A percentile compares a stretch with the other conserved stretches of the same genome.
Evolutionary conservation across 2,888 invertebrate genomes (phyloP).

Genomic region (Amphipoea oculea): DNA sequence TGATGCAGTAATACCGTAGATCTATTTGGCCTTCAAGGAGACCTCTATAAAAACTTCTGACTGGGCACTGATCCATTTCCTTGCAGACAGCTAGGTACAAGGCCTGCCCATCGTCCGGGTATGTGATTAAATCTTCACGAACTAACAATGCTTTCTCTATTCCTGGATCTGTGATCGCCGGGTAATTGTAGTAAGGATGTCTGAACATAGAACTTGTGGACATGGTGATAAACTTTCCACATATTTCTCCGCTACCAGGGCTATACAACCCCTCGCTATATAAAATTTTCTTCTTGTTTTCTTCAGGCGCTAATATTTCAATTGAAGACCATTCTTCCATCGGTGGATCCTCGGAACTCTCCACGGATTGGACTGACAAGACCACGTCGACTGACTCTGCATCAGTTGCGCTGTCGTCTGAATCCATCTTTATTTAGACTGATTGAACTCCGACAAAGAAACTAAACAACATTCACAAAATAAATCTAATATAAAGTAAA

Average conservation of each 20-base stretch:
- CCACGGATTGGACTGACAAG: constrained; percentile 64
- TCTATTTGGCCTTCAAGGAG: constrained; percentile 76
- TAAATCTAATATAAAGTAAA: constrained; percentile 30
- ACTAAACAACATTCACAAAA: constrained; percentile 37
- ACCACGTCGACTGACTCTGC: constrained; percentile 33
- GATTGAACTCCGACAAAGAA: not conserved
- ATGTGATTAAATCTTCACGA: constrained; percentile 67
- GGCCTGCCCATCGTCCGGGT: constrained; percentile 81
- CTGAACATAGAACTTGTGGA: constrained; percentile 78
- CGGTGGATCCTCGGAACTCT: constrained; percentile 79
- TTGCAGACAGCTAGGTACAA: constrained; percentile 79
- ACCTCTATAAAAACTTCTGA: constrained; percentile 74
- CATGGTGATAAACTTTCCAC: constrained; percentile 75
- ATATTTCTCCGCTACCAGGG: constrained; percentile 81
- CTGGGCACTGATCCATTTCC: constrained; percentile 78
- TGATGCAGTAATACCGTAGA: constrained; percentile 81
- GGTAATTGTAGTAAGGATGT: constrained; percentile 82
- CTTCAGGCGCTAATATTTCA: constrained; percentile 66
- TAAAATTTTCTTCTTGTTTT: constrained; percentile 72
- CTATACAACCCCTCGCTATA: constrained; percentile 73
- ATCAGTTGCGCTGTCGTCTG: constrained; percentile 38
- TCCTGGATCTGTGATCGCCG: constrained; percentile 82
- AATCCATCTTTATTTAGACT: constrained; percentile 54
- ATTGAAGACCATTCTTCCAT: constrained; percentile 84
- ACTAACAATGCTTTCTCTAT: constrained; percentile 76